Evolutionary conservation across 2,797 vertebrate species (phyloP).

Genomic region (Caiman crocodilus): DNA sequence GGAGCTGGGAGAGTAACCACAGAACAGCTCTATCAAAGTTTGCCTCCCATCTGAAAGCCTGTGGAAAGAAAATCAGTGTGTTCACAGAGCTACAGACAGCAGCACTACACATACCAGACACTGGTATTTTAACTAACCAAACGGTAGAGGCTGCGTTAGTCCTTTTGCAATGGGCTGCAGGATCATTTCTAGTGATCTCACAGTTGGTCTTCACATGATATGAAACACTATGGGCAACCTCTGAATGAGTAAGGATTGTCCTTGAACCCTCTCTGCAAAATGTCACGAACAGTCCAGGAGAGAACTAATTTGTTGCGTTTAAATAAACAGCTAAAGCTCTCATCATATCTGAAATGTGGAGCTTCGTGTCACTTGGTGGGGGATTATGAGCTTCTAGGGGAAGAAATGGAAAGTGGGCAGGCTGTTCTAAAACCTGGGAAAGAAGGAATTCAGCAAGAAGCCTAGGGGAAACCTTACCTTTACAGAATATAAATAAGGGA

Average conservation of each 20-base stretch:
- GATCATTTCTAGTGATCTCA: background rate
- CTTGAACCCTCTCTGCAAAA: conserved; percentile 36
- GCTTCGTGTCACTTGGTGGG: conserved; percentile 36
- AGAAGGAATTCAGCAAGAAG: too few relatives aligned
- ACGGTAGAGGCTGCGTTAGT: background rate
- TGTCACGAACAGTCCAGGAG: background rate
- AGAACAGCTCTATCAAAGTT: background rate
- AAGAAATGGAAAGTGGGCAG: too few relatives aligned
- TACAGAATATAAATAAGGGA: too few relatives aligned
- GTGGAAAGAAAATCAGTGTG: conserved; percentile 42
- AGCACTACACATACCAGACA: background rate
- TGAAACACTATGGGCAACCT: conserved; percentile 10
- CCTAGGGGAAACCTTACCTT: too few relatives aligned
- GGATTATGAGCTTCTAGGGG: conserved; percentile 14
- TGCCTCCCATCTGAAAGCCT: conserved; percentile 56
- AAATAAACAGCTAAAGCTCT: conserved; percentile 12
- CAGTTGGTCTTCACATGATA: background rate
- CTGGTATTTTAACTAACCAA: conserved; percentile 8
- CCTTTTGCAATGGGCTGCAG: background rate
- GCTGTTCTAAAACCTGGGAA: too few relatives aligned
- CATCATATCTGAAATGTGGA: background rate
- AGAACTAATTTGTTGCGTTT: background rate
- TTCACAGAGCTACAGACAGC: background rate
- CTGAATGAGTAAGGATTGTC: background rate
- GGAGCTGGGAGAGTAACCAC: background rate